These are phyloP conservation scores for Agapostemon virescens DNA, from an alignment of 2,888 invertebrate genomes.

Conservation along the genomic window DNA sequence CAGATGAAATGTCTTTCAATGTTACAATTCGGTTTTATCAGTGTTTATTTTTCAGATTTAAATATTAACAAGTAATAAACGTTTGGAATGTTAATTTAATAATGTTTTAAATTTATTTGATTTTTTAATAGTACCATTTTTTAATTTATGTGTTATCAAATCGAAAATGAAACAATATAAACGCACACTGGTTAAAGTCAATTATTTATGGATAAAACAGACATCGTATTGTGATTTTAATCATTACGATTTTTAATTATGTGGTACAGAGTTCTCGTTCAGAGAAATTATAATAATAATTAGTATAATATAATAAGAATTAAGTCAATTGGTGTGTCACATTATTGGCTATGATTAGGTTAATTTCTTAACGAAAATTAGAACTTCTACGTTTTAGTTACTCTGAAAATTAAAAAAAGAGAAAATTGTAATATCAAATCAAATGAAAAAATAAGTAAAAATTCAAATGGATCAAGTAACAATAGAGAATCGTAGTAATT, in stretches of 20 bases:
- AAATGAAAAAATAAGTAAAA: too few species aligned
- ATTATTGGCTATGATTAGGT: not conserved
- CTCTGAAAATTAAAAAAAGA: not conserved
- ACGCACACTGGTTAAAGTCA: not conserved
- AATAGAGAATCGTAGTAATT: slow-evolving; percentile 12
- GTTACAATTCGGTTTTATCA: not conserved
- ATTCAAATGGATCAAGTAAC: not conserved
- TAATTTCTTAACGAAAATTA: not conserved
- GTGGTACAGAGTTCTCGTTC: not conserved
- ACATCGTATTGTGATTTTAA: slow-evolving; percentile 6
- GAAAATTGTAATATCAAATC: too few species aligned
- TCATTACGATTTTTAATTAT: slow-evolving; percentile 12
- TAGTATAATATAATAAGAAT: too few species aligned
- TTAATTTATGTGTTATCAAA: not conserved
- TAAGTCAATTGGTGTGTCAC: too few species aligned
- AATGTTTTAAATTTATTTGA: not conserved
- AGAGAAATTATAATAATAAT: not conserved
- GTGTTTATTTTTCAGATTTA: not conserved
- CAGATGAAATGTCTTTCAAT: too few species aligned
- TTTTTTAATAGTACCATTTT: not conserved
- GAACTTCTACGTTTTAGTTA: not conserved
- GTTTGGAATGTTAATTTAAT: not conserved
- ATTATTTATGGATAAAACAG: slow-evolving; percentile 7
- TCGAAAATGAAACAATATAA: not conserved
- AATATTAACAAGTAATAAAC: not conserved